Evolutionary conservation across 2,888 invertebrate genomes (phyloP).

Genomic region (Heliconius hortense): DNA sequence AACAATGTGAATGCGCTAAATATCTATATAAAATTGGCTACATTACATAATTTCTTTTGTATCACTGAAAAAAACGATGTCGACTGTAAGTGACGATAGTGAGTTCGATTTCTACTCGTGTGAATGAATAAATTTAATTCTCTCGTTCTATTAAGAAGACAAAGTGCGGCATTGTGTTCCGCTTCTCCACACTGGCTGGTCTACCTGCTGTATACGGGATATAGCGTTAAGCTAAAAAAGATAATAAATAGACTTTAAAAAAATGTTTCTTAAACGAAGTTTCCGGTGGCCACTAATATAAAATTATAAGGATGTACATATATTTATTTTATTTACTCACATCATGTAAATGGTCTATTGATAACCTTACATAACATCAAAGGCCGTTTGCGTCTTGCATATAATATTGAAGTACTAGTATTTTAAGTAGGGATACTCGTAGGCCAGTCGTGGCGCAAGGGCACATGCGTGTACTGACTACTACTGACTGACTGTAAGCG

Average conservation of each 20-base stretch:
- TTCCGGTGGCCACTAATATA: no score
- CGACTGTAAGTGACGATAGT: background rate
- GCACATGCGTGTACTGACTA: no score
- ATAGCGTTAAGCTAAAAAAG: no score
- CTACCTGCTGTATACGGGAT: no score
- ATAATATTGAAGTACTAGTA: conserved; percentile 2
- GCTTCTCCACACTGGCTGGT: no score
- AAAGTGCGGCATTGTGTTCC: background rate
- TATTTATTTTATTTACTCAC: background rate
- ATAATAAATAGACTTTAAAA: no score
- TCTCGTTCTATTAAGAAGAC: background rate
- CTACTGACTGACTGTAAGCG: no score
- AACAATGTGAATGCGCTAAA: background rate
- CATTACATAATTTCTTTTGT: background rate
- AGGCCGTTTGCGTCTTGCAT: conserved; percentile 44
- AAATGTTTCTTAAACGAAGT: no score
- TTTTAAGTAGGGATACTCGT: no score
- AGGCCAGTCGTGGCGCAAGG: no score
- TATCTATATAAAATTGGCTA: background rate
- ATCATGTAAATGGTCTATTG: conserved; percentile 16
- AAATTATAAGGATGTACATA: background rate
- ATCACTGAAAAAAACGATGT: background rate
- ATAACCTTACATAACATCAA: conserved; percentile 39
- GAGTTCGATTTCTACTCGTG: background rate
- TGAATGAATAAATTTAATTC: background rate